Percentiles rank a stretch among this genome's conserved stretches.
phyloP scores from a whole-genome alignment of 2,113 vertebrate species.

The Haemorhous mexicanus region DNA sequence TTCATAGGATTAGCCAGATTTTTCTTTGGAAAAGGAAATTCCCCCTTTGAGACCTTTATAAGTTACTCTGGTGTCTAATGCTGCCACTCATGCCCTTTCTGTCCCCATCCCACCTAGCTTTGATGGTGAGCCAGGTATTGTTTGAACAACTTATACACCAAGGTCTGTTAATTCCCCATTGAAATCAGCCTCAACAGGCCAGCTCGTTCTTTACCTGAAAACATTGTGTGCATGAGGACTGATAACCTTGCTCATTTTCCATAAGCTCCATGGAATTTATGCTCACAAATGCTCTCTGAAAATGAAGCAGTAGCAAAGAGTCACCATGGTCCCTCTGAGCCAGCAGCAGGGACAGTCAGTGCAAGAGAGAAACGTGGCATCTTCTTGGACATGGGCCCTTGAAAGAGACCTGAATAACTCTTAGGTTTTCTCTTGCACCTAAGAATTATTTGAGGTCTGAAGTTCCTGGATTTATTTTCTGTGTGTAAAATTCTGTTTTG shows the following conservation, averaged over 20 bases:
- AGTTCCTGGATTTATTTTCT: not conserved
- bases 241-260: not conserved
- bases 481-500: not conserved
- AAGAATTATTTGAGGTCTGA: not conserved
- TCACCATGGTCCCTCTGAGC: not conserved
- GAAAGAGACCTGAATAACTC: not conserved
- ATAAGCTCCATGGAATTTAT: not conserved
- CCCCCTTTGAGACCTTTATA: not conserved
- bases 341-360: not conserved
- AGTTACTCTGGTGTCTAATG: not conserved
- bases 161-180: not conserved
- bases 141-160: not conserved
- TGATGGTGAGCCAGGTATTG: constrained; percentile 12
- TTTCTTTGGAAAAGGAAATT: not conserved
- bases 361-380: not conserved
- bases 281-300: not conserved
- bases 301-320: not conserved
- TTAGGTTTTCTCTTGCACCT: not conserved
- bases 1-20: not conserved
- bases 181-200: not conserved
- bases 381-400: not conserved
- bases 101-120: not conserved
- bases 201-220: not conserved
- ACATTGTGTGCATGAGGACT: not conserved
- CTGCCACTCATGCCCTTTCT: not conserved